Conservation (phyloP, 2,888 invertebrate species). For the Andrena chrysosceles region DNA sequence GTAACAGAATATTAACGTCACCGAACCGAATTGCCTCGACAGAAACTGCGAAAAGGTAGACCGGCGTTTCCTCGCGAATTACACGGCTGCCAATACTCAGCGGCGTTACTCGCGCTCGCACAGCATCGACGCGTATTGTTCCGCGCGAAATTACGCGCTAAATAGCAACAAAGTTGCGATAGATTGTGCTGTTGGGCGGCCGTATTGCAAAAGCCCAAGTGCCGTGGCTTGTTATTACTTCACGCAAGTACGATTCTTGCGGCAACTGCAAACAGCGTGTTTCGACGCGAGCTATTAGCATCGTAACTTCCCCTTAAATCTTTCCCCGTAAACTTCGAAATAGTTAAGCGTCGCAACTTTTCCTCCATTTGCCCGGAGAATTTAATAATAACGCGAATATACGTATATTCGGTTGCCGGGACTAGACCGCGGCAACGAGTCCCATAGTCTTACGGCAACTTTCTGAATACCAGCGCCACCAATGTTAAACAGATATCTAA, state of each 20-base stretch:
- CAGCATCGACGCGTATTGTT: conserved; percentile 6
- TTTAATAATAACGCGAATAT: conserved; percentile 35
- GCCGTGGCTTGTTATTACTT: conserved; percentile 16
- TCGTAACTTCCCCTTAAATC: conserved; percentile 37
- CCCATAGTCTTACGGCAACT: conserved; percentile 17
- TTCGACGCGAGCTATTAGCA: conserved; percentile 36
- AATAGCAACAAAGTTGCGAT: not conserved
- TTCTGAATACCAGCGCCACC: conserved; percentile 17
- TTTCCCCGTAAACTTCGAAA: conserved; percentile 35
- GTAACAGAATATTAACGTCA: not conserved
- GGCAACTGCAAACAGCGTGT: conserved; percentile 8
- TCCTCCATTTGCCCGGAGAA: conserved; percentile 24
- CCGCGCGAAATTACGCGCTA: conserved; percentile 7
- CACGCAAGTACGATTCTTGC: conserved; percentile 30
- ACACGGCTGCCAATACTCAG: conserved; percentile 4
- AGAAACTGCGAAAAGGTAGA: not conserved
- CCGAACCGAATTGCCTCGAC: not conserved
- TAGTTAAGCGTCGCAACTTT: conserved; percentile 36
- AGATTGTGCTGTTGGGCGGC: not conserved
- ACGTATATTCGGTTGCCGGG: not conserved
- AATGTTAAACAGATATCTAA: not conserved
- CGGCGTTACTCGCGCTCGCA: not conserved
- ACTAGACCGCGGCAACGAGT: conserved; percentile 9
- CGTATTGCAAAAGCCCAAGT: not conserved
- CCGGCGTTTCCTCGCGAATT: conserved; percentile 7